Base-by-base conservation (phyloP, 1,140 invertebrate genomes). In the Drosophila sp. region DNA sequence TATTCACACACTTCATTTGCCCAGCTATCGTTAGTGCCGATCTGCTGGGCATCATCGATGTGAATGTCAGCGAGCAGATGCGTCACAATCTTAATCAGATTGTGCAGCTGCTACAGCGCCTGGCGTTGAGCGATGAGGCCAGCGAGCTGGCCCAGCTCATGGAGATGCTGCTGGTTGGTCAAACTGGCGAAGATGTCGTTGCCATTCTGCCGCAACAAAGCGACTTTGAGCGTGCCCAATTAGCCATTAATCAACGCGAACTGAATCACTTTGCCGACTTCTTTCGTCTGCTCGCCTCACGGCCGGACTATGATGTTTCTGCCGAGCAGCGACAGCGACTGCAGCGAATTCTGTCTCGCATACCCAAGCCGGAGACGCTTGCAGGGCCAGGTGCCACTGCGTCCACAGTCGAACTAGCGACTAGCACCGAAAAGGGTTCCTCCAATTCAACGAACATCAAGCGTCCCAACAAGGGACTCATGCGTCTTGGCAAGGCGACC, bases 11-110 rank as follows among this genome's bases (percentile, higher is more conserved):
- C 79, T 99, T 99, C 78, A 97, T 99, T 65, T 99, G 98, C 89
- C 97, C 98, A 7, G 98, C 98, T 0, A 97, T 99, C 45, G 96
- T 98, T 25, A 97, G 99, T 93, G 98, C 98, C 0, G 98, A 99
- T 92, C 96, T 97, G 0, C 96, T 98, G 92, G 98, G 98, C n/a
- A 97, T 99, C 46, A 97, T 97, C 0, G 98, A 99, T 90, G 96
- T 96, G 0, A 97, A 97, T n/a, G 97, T 99, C 32, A 97, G 96
- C 59, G 95, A 97, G 72, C 95, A 98, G 34, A 97, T 97, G 4
- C 93, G 97, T 21, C 98, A 97, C 91, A 99, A 99, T 94, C 93
- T 99, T 4, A 98, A 98, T 90, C 97, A 98, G 93, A 94, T 96
- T 8, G 96, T 95, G 0, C 97, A 98, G 92, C 97, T 99, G 81